Base-by-base conservation (phyloP, 2,113 vertebrate species). In the Rattus rattus region DNA sequence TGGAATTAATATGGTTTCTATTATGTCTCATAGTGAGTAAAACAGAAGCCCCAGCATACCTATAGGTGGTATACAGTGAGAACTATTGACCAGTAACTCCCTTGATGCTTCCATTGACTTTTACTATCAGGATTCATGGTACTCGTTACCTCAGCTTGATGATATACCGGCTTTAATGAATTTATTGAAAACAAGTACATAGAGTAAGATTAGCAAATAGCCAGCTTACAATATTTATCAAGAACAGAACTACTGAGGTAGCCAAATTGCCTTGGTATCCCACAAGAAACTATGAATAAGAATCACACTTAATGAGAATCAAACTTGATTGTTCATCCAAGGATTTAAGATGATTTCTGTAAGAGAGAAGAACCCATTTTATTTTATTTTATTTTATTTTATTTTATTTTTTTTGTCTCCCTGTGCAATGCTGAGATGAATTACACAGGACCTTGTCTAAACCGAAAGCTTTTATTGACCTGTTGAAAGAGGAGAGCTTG, bases 371-470 rank as follows among this genome's bases (percentile, higher is more conserved):
- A 92, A 30, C 84, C 84, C 6, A 43, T 43, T 43, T 43, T 43
- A 54, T 95, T 69, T n/a, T n/a, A n/a, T n/a, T n/a, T n/a, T n/a
- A n/a, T n/a, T n/a, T n/a, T n/a, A n/a, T n/a, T n/a, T n/a, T n/a
- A n/a, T n/a, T 43, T 43, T 43, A 43, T 43, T 43, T 43, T 43
- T 52, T 81, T 83, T 24, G 12, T 69, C 52, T 39, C 59, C 96
- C 96, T 97, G 39, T 96, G 33, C 73, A 96, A 92, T 81, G 94
- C 91, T 81, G 36, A 96, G 90, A 61, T 97, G 73, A 97, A 97
- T 97, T 98, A 97, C 92, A 95, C 36, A 65, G 49, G 89, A 90
- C 73, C 96, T 96, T 97, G 88, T 95, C 88, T 98, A 98, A 98
- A 97, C 95, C 14, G 0, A 95, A 97, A 73, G 93, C 94, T 95